Conservation (phyloP, 2,113 vertebrate species). For the Bambusicola thoracicus region DNA sequence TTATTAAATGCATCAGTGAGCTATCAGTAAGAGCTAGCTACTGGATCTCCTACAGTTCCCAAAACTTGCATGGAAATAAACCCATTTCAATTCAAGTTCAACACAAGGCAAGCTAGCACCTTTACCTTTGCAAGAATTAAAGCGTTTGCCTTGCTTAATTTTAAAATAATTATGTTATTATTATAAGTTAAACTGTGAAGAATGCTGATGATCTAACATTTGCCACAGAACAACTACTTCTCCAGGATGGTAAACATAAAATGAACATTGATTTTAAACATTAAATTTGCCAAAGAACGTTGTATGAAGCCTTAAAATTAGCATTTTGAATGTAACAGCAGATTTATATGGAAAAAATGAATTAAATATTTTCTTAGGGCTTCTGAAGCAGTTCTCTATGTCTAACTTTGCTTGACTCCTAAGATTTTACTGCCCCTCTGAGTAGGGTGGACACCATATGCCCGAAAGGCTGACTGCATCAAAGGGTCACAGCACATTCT, state of each 20-base stretch:
- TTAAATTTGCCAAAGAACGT: background rate
- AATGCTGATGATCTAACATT: background rate
- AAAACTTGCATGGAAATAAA: background rate
- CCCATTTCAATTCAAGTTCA: background rate
- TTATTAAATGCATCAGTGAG: background rate
- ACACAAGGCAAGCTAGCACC: background rate
- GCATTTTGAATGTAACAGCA: background rate
- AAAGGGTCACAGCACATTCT: background rate
- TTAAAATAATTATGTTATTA: background rate
- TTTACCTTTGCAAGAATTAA: background rate
- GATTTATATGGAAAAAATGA: background rate
- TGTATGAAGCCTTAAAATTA: background rate
- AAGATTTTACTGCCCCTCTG: background rate
- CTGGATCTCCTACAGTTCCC: background rate
- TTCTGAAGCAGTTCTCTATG: background rate
- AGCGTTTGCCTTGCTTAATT: background rate
- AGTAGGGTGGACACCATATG: rapidly evolving
- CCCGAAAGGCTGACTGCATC: background rate
- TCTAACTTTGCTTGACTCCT: background rate
- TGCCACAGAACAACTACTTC: background rate
- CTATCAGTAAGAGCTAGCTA: background rate
- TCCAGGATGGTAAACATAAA: background rate
- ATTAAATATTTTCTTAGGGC: background rate
- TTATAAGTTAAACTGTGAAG: background rate
- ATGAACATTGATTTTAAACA: background rate